Evolutionary conservation across 2,797 vertebrate genomes (phyloP).

Genomic region (Loriculus beryllinus): DNA sequence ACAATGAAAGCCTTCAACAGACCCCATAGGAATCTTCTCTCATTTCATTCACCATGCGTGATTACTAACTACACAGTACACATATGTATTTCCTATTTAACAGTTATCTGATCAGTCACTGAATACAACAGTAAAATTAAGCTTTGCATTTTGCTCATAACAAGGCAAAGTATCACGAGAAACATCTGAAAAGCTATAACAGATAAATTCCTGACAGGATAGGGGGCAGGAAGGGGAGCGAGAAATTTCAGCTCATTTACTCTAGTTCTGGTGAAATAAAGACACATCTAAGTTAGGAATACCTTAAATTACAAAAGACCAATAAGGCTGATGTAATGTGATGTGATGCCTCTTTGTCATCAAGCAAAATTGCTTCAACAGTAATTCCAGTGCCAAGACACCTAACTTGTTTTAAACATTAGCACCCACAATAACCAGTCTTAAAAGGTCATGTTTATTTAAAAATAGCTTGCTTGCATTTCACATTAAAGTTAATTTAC

Average conservation of each 20-base stretch:
- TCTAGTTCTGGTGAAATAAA: background rate
- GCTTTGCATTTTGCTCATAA: background rate
- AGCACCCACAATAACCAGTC: slow-evolving; percentile 34
- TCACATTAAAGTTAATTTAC: slow-evolving; percentile 23
- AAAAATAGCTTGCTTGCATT: slow-evolving; percentile 53
- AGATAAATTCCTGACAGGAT: background rate
- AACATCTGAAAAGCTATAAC: background rate
- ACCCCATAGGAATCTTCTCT: background rate
- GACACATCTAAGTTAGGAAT: background rate
- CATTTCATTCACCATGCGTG: background rate
- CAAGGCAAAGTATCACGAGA: background rate
- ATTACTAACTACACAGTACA: background rate
- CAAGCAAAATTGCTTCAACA: background rate
- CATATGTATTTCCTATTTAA: background rate
- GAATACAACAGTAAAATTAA: background rate
- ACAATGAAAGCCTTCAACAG: background rate
- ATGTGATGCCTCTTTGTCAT: background rate
- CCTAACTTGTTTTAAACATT: slow-evolving; percentile 11
- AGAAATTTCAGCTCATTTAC: background rate
- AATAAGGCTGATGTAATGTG: background rate
- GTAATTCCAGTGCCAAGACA: background rate
- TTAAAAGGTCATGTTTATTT: slow-evolving; percentile 53
- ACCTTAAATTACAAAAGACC: background rate
- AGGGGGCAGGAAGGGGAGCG: background rate
- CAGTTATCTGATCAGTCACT: background rate